Conservation (phyloP, 1,140 invertebrate genomes). For the Rhagoletis zephyria region DNA sequence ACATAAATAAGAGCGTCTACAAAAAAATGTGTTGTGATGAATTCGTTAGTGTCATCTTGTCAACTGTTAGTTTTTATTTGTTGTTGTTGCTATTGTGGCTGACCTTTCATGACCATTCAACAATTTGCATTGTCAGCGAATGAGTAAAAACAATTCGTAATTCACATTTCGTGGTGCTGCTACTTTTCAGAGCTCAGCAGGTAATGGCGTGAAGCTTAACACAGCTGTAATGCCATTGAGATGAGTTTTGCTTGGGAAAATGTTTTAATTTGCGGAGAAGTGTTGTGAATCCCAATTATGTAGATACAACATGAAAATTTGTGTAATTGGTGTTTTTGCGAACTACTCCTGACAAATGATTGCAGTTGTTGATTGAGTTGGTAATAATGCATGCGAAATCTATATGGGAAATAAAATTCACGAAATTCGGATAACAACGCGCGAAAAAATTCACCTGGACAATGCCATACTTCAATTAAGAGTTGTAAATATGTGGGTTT, state of each 20-base stretch:
- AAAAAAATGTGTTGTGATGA: neutral
- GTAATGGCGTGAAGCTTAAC: neutral
- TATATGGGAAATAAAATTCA: too few species aligned
- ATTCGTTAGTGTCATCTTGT: neutral
- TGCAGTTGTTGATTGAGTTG: too few species aligned
- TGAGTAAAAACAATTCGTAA: constrained; percentile 20
- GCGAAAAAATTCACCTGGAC: too few species aligned
- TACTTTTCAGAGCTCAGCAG: neutral
- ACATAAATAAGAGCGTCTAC: constrained; percentile 32
- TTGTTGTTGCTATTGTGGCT: constrained; percentile 16
- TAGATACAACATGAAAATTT: neutral
- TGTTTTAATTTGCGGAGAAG: neutral
- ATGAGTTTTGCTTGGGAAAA: constrained; percentile 14
- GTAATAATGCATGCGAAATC: too few species aligned
- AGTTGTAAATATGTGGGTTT: too few species aligned
- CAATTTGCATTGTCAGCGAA: constrained; percentile 49
- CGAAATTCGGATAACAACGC: too few species aligned
- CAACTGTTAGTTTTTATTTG: neutral
- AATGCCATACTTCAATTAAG: too few species aligned
- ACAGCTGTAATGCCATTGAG: neutral
- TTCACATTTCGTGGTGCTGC: constrained; percentile 32
- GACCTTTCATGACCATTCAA: constrained; percentile 45
- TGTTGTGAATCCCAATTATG: neutral
- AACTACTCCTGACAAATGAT: too few species aligned
- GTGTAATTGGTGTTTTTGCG: neutral